Evolutionary conservation across 2,113 vertebrate species (phyloP), one percentile per base, ranked within the genome.

Genomic region (Marcusenius ussheri): DNA sequence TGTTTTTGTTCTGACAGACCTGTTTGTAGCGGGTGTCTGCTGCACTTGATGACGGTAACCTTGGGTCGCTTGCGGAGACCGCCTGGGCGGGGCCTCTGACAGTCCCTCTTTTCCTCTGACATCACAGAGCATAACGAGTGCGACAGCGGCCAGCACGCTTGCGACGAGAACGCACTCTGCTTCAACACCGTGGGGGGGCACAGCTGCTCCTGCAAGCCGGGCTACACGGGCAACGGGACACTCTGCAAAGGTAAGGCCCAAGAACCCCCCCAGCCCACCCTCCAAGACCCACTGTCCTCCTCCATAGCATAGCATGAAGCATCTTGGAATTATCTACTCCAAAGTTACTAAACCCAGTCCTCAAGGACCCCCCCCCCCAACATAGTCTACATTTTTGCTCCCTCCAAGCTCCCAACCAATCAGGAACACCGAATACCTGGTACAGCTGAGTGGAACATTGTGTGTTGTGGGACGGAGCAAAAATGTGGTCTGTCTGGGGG

Each of bases 161-260:
- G 98, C 62, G 97, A 99, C 88, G 96, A 98, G 91, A 99, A 99
- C 0, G 98, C 98, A 0, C 92, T 99, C 62, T 99, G 98, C 92
- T 99, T 99, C 93, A 99, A 99, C 94, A 99, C 97, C 0, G 98
- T 99, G 0, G 98, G 98, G 66, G 98, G 98, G 13, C 98, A 99
- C 95, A 98, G 97, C 94, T 99, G 98, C 88, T 96, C 98, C 84
- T 99, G 98, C 94, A 98, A 98, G 93, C 98, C 98, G 0, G 98
- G 98, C 66, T 99, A 98, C 91, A 97, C 96, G 0, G 98, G 98
- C 46, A 99, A 99, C 0, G 98, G 98, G 11, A 99, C 98, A 0
- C 93, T 95, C 24, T 99, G 98, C 95, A 98, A 97, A 98, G 98
- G 98, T 99, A 94, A 94, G 93, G 1, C 74, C 74, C 15, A 0